Conservation (phyloP, 2,797 vertebrate species). For the Pyrocephalus nanus region DNA sequence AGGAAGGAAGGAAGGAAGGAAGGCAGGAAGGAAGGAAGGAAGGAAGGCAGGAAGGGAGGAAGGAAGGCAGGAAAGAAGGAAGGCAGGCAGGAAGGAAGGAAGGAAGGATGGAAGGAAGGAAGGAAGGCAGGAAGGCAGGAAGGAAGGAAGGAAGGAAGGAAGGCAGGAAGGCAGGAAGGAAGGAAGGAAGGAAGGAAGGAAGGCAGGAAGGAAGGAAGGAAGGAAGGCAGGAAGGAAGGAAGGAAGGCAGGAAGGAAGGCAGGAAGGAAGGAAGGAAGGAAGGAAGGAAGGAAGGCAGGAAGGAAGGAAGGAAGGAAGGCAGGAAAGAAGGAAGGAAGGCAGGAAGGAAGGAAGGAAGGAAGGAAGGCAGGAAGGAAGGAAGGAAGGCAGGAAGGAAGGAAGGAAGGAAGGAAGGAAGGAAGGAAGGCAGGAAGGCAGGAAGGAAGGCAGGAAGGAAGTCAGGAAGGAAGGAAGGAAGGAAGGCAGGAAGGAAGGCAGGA, state of each 20-base stretch:
- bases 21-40: not conserved
- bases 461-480: no score
- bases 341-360: not conserved
- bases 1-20: no score
- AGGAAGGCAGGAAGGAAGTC: rapidly evolving
- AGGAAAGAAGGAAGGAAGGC: no score
- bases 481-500: not conserved
- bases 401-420: not conserved
- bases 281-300: not conserved
- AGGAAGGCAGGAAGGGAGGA: rapidly evolving
- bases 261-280: no score
- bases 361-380: rapidly evolving
- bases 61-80: no score
- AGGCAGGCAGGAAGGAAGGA: not conserved
- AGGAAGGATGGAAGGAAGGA: not conserved
- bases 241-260: rapidly evolving
- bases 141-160: no score
- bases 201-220: no score
- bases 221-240: not conserved
- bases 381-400: no score
- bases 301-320: rapidly evolving
- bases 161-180: no score
- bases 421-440: no score
- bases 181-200: rapidly evolving
- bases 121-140: rapidly evolving